Evolutionary conservation across 2,888 invertebrate genomes (phyloP).

Genomic region (Labia minor): DNA sequence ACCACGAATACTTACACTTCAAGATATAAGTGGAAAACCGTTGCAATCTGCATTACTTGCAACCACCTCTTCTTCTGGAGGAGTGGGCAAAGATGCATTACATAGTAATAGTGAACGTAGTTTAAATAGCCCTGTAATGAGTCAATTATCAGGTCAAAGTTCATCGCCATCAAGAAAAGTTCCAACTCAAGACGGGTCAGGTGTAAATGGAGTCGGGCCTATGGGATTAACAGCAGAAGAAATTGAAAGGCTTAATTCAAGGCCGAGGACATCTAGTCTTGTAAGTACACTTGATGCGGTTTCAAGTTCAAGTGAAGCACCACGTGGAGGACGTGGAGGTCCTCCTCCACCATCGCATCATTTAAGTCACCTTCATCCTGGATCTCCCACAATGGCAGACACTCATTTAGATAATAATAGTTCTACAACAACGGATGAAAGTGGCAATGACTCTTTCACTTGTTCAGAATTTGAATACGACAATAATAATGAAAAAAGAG

Average conservation of each 20-base stretch:
- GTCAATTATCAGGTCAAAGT: conserved; percentile 77
- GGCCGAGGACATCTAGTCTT: conserved; percentile 79
- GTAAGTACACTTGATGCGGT: conserved; percentile 88
- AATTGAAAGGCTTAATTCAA: conserved; percentile 77
- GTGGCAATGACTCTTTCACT: conserved; percentile 91
- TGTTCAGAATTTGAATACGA: conserved; percentile 97
- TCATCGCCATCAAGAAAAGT: conserved; percentile 30
- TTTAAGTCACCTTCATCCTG: conserved; percentile 59
- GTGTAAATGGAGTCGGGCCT: conserved; percentile 52
- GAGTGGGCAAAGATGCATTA: conserved; percentile 76
- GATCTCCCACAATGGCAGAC: conserved; percentile 28
- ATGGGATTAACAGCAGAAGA: conserved; percentile 88
- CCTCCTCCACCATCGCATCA: conserved; percentile 37
- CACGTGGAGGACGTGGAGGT: conserved; percentile 41
- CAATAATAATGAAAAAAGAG: conserved; percentile 70
- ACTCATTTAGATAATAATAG: conserved; percentile 59
- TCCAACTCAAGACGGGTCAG: conserved; percentile 36
- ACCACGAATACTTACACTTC: conserved; percentile 83
- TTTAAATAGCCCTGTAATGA: conserved; percentile 85
- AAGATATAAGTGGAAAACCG: conserved; percentile 88
- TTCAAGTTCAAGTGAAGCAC: conserved; percentile 76
- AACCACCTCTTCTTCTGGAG: conserved; percentile 79
- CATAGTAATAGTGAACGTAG: conserved; percentile 87
- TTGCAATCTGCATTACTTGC: conserved; percentile 79
- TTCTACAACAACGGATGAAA: conserved; percentile 83